These are phyloP conservation scores for Drosophila parvula DNA, from an alignment of 1,140 invertebrate species.

Conservation along the genomic window DNA sequence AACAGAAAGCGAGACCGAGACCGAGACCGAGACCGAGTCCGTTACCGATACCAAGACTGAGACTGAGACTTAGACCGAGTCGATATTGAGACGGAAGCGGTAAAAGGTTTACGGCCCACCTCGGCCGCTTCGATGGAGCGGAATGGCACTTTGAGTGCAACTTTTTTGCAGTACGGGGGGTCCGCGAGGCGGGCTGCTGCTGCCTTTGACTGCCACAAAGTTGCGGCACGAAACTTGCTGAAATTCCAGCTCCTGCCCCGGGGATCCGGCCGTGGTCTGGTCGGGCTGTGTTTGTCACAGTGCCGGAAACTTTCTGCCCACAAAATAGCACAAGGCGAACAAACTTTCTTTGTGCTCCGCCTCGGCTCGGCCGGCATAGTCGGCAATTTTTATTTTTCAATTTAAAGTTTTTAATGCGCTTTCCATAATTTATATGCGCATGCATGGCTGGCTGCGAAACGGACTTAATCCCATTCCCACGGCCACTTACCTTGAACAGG, in stretches of 20 bases:
- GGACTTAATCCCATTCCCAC: constrained; percentile 19
- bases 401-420: constrained; percentile 61
- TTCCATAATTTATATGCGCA: constrained; percentile 48
- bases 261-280: constrained; percentile 15
- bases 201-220: constrained; percentile 51
- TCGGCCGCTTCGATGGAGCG: constrained; percentile 20
- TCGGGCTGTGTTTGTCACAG: constrained; percentile 42
- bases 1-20: constrained; percentile 27
- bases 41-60: constrained; percentile 1
- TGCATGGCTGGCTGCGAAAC: constrained; percentile 29
- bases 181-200: constrained; percentile 16
- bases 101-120: constrained; percentile 37
- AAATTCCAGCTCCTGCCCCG: constrained; percentile 30
- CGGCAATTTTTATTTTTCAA: constrained; percentile 64
- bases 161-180: constrained; percentile 33
- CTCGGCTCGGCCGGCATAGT: not conserved
- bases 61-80: constrained; percentile 18
- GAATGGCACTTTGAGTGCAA: constrained; percentile 59
- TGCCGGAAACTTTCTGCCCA: constrained; percentile 43
- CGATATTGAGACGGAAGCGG: constrained; percentile 57
- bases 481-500: constrained; percentile 86
- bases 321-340: constrained; percentile 65
- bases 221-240: constrained; percentile 58
- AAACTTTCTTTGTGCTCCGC: constrained; percentile 45
- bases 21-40: constrained; percentile 6